Base-by-base conservation (phyloP, 2,797 vertebrate species). In the Hippoglossus hippoglossus region DNA sequence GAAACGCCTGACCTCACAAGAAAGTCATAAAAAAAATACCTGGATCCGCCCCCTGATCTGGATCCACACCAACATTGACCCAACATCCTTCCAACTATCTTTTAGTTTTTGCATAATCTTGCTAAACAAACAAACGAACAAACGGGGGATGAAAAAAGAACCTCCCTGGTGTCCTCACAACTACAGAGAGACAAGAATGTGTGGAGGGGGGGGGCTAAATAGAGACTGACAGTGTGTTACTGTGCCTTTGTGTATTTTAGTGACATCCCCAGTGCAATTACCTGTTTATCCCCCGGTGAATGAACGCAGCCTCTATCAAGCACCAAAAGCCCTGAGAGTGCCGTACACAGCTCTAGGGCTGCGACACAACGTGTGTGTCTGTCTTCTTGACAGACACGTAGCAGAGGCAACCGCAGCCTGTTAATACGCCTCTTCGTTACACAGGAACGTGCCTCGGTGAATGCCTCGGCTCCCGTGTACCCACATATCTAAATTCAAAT, bases 401-500 rank as follows among this genome's bases (percentile, higher is more conserved):
- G 70, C 10, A 3, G 52, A 86, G 88, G 84, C 82, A 86, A 88
- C 87, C 86, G 79, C 86, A 83, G 84, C 70, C 79, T 63, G 77
- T 82, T 90, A 82, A 89, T 84, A 83, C 72, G 67, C 78, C 84
- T 88, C 82, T 69, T 77, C 79, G 10, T 81, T 74, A 71, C 68
- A 73, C 31, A 65, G 77, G 53, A 79, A 71, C 63, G 56, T 77
- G 87, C 63, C 74, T 70, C 52, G 5, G 78, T 71, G 75, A 80
- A 80, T 76, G 77, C 79, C 68, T 77, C 18, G 2, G 73, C 76
- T 79, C 61, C 77, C 41, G 61, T 59, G 61, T 61, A 75, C 65
- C 74, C 78, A 71, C 76, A 89, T 31, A 31, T 91, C 75, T 87
- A 79, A 71, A 92, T 93, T 90, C 81, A 89, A 90, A 92, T 91